Conservation (phyloP, 2,888 invertebrate species). For the Epistrophella euchroma region DNA sequence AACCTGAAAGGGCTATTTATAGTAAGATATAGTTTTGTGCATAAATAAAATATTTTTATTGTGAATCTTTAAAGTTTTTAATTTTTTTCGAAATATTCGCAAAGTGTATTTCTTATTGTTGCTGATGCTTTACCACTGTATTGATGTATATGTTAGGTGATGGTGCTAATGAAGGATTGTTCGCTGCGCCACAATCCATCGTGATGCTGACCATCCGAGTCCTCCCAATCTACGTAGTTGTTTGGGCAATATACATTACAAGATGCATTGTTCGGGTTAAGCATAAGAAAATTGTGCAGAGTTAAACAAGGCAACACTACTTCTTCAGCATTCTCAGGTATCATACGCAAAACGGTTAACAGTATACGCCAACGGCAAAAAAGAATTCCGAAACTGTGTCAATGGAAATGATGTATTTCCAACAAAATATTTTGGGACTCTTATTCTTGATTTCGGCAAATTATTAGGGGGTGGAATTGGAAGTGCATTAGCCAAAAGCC, state of each 20-base stretch:
- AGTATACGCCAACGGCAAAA: conserved; percentile 58
- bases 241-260: conserved; percentile 12
- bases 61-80: not conserved
- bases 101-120: not conserved
- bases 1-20: not conserved
- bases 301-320: conserved; percentile 45
- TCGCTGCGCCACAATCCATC: conserved; percentile 51
- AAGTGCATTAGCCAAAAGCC: conserved; percentile 11
- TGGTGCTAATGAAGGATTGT: conserved; percentile 12
- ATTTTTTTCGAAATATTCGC: not conserved
- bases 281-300: conserved; percentile 61
- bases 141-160: not conserved
- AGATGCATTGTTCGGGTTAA: not conserved
- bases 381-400: conserved; percentile 57
- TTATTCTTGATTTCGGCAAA: conserved; percentile 17
- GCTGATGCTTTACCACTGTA: conserved; percentile 3
- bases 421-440: conserved; percentile 20
- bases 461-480: conserved; percentile 11
- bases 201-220: conserved; percentile 14
- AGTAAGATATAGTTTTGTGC: not conserved
- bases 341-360: conserved; percentile 42
- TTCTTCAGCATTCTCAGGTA: conserved; percentile 52
- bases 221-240: conserved; percentile 46
- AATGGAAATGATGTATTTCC: conserved; percentile 36
- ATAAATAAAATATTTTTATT: not conserved